Evolutionary conservation across 2,113 vertebrate species (phyloP), one percentile per base, ranked within the genome.

Genomic region (Heloderma charlesbogerti): DNA sequence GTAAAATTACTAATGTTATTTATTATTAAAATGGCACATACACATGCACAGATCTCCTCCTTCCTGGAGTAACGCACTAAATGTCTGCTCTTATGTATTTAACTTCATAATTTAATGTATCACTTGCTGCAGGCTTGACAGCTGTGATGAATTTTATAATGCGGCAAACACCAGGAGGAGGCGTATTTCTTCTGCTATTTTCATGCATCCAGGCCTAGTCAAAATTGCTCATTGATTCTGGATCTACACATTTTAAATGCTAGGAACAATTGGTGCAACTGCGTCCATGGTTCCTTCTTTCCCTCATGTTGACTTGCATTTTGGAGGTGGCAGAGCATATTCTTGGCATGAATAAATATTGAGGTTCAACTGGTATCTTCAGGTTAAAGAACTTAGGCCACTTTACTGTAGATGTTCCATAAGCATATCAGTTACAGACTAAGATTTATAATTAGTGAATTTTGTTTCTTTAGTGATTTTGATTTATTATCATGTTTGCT

Each of bases 171-270:
- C 71, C n/a, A 43, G 34, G 12, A 1, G 25, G 87, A 15, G 4
- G 9, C 0, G 34, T 77, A 0, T 79, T 93, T 92, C 67, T 90
- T 83, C 89, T 3, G 7, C 83, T 43, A 60, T 54, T 92, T 89
- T 87, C 88, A 34, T 74, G 2, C 25, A 77, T 72, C 10, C 0
- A 43, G 54, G 43, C 37, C 57, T 2, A 4, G 69, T 34, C 43
- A 86, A 88, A 95, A 95, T 92, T 90, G 88, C 91, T 94, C 29
- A 87, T 84, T 69, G 16, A 34, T 0, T 83, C 87, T 92, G 86
- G 51, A 60, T 86, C 71, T 63, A 25, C 1, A 7, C 34, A 4
- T 74, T 69, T 88, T 87, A 86, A 92, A 72, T 80, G 20, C 2
- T 90, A 54, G 0, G 2, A 27, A 25, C 37, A 92, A 91, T 67